Evolutionary conservation across 2,797 vertebrate species (phyloP), one percentile per base, ranked within the genome.

Genomic region (Sternotherus odoratus): DNA sequence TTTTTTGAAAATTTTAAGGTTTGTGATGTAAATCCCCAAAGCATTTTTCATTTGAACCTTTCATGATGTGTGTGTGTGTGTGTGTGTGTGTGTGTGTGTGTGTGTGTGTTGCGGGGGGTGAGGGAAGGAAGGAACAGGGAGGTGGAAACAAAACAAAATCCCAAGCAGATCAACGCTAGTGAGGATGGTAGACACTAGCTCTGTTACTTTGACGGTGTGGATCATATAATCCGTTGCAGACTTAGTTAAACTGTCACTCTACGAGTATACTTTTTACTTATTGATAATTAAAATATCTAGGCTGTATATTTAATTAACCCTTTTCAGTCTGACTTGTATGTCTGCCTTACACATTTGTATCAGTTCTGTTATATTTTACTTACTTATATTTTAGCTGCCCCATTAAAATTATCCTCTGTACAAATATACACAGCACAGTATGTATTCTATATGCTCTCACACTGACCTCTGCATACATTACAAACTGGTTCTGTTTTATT

Each of bases 401-500:
- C 17, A 53, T 88, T 80, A n/a, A 88, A 63, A 49, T 1, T 7
- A 48, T 49, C 53, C 87, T 94, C 50, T 77, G 77, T 9, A 57
- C 3, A 8, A 63, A 54, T 87, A n/a, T 3, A 30, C 5, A 50
- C 5, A 50, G 28, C 12, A 39, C 21, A 75, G 56, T 89, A 23
- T 84, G 19, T 30, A 15, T 19, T 91, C 53, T 89, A 4, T 46
- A 66, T n/a, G 36, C 2, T 95, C 46, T 66, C 66, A 90, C 21
- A 23, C n/a, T 82, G 57, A 91, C 66, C 28, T 75, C 60, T 16
- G 49, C n/a, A 19, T 51, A 51, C 19, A 88, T 87, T 79, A 91
- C 83, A 95, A 63, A 85, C 66, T 12, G 54, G n/a, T 95, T 83
- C 17, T 88, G 23, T 91, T 97, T 93, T 77, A 80, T 92, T 96